Percentiles rank a stretch among this genome's conserved stretches.
Conservation (phyloP, 2,113 vertebrate genomes). For the Callipepla squamata region DNA sequence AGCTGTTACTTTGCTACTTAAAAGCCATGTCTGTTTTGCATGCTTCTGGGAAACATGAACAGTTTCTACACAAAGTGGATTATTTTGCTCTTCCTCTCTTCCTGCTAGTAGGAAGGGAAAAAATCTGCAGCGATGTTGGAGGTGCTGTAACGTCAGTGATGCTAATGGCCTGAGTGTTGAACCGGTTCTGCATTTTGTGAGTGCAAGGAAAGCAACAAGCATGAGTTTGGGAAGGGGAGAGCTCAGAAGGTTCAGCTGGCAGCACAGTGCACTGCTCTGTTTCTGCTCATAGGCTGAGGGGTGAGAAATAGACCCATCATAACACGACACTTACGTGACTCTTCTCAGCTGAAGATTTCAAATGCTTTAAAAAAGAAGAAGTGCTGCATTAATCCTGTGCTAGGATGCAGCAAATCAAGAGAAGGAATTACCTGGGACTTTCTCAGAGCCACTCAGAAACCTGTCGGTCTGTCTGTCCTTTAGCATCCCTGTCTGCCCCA, state of each 20-base stretch:
- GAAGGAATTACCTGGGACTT: background rate
- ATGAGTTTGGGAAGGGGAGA: background rate
- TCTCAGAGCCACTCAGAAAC: background rate
- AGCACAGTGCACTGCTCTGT: background rate
- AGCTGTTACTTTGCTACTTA: background rate
- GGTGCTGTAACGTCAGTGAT: background rate
- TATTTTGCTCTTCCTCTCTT: background rate
- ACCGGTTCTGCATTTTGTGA: fast-evolving
- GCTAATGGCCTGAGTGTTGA: background rate
- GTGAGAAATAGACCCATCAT: background rate
- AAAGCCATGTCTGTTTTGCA: background rate
- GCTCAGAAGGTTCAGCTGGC: background rate
- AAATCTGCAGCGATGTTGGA: fast-evolving
- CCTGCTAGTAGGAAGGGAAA: background rate
- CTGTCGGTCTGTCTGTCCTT: background rate
- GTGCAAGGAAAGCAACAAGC: background rate
- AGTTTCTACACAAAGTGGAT: background rate
- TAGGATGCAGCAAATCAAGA: background rate
- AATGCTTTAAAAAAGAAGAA: background rate
- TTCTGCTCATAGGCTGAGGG: background rate
- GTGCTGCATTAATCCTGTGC: background rate
- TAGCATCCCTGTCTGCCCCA: background rate
- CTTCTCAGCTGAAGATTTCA: background rate
- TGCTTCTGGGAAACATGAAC: background rate
- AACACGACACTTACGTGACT: background rate